phyloP scores from a whole-genome alignment of 2,113 vertebrate genomes.

The Lophochroa leadbeateri region DNA sequence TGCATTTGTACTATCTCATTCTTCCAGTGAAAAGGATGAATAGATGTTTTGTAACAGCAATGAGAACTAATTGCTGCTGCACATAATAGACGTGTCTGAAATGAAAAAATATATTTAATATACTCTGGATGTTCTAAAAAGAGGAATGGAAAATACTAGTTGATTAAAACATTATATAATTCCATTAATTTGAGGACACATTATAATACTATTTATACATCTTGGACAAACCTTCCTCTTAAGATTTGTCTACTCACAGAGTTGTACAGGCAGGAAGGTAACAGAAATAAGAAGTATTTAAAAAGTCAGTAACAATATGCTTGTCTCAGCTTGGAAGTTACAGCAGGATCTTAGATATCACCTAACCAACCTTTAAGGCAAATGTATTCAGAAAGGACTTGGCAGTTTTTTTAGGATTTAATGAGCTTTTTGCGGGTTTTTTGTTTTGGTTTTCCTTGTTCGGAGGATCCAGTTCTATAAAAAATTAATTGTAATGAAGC shows the following conservation, averaged over 20 bases:
- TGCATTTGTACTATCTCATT: not conserved
- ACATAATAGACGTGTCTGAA: not conserved
- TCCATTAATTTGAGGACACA: not conserved
- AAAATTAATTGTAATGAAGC: not conserved
- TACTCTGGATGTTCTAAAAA: not conserved
- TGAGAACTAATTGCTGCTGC: constrained; percentile 1
- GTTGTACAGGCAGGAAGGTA: not conserved
- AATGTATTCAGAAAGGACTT: not conserved
- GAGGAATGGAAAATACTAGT: not conserved
- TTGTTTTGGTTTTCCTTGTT: not conserved
- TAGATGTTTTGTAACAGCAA: not conserved
- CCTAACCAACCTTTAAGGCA: not conserved
- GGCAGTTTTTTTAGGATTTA: not conserved
- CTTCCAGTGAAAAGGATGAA: not conserved
- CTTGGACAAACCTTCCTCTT: not conserved
- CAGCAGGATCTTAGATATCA: not conserved
- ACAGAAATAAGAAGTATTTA: not conserved
- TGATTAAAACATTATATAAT: not conserved
- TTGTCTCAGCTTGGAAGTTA: constrained; percentile 7
- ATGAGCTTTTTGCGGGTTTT: not conserved
- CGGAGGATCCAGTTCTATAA: not conserved
- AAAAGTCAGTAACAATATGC: not conserved
- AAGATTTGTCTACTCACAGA: not conserved
- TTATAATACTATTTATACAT: not conserved
- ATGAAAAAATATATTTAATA: not conserved